A percentile compares a stretch with the other conserved stretches of the same genome.
Conservation (phyloP, 2,888 invertebrate genomes). For the Automeris io region DNA sequence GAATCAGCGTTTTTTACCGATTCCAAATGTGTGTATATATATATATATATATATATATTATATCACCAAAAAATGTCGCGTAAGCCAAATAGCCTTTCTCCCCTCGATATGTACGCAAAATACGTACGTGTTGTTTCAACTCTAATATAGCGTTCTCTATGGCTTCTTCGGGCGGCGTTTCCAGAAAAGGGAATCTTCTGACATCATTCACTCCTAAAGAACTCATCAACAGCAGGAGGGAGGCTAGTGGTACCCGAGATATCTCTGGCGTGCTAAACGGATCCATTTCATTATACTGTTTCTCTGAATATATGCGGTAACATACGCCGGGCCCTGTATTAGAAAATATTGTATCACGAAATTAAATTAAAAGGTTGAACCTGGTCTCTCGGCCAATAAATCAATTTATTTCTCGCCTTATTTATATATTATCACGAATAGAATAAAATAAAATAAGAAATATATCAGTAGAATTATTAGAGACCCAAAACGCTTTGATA, state of each 20-base stretch:
- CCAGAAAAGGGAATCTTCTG: slow-evolving; percentile 95
- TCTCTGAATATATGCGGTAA: slow-evolving; percentile 91
- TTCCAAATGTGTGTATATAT: too few species aligned
- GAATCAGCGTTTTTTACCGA: too few species aligned
- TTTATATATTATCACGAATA: too few species aligned
- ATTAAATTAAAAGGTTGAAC: neutral
- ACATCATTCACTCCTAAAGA: slow-evolving; percentile 95
- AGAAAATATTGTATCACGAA: neutral
- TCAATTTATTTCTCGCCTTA: too few species aligned
- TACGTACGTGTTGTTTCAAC: slow-evolving; percentile 89
- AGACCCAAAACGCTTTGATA: too few species aligned
- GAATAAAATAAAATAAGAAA: too few species aligned
- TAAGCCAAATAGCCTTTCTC: too few species aligned
- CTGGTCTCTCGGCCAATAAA: too few species aligned
- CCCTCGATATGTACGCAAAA: too few species aligned
- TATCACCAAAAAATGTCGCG: too few species aligned
- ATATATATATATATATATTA: too few species aligned
- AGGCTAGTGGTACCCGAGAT: slow-evolving; percentile 94
- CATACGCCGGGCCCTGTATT: slow-evolving; percentile 92
- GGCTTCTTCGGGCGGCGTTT: slow-evolving; percentile 89
- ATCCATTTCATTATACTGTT: slow-evolving; percentile 87
- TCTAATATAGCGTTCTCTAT: slow-evolving; percentile 92
- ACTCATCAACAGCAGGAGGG: slow-evolving; percentile 93
- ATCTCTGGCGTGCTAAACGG: slow-evolving; percentile 95
- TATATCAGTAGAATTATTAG: too few species aligned